Conservation (phyloP, 2,888 invertebrate species). For the Pristionchus japonicus region DNA sequence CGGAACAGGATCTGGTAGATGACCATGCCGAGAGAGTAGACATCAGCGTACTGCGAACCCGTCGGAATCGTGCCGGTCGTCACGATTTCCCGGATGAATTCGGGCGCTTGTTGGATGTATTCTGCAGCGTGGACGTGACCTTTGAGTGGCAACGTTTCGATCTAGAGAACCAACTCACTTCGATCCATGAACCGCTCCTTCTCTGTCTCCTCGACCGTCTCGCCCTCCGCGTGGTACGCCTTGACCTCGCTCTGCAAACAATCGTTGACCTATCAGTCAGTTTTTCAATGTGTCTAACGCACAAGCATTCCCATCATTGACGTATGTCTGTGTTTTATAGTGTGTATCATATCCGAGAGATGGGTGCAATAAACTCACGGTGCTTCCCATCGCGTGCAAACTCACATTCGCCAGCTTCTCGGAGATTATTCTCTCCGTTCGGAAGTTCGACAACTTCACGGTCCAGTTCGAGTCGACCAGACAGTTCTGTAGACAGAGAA, state of each 20-base stretch:
- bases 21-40: conserved; percentile 72
- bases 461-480: conserved; percentile 74
- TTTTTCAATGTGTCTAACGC: too few relatives aligned
- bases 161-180: conserved; percentile 41
- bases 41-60: conserved; percentile 68
- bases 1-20: conserved; percentile 72
- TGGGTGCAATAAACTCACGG: too few relatives aligned
- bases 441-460: conserved; percentile 73
- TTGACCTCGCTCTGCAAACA: conserved; percentile 56
- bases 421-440: conserved; percentile 69
- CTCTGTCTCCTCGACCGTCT: conserved; percentile 38
- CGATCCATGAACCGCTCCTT: conserved; percentile 49
- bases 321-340: too few relatives aligned
- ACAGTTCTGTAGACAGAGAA: conserved; percentile 73
- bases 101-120: conserved; percentile 74
- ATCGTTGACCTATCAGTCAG: background rate
- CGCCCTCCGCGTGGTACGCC: conserved; percentile 43
- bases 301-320: too few relatives aligned
- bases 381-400: background rate
- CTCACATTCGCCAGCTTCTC: conserved; percentile 63
- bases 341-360: too few relatives aligned
- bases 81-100: conserved; percentile 72
- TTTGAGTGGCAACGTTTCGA: background rate
- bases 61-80: conserved; percentile 64
- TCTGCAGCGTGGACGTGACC: conserved; percentile 56